A percentile compares a stretch with the other conserved stretches of the same genome.
Conservation (phyloP, 2,113 vertebrate species). For the Ailuropoda melanoleuca region DNA sequence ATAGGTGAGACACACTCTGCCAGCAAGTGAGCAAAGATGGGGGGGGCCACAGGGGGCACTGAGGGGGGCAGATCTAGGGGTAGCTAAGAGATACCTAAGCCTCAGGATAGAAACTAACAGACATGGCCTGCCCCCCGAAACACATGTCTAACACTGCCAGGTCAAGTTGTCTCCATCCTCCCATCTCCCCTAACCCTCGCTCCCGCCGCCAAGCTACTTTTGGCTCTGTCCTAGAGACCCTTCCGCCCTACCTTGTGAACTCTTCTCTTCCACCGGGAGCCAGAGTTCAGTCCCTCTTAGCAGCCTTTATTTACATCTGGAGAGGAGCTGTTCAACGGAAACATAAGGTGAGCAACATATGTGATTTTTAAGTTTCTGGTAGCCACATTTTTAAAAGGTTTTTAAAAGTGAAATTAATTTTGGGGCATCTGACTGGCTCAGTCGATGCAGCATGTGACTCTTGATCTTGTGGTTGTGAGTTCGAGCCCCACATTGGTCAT, state of each 20-base stretch:
- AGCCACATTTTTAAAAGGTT: neutral
- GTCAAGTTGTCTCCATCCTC: neutral
- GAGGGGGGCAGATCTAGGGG: neutral
- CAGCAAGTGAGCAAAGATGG: neutral
- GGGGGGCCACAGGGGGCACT: neutral
- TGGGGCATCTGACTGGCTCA: neutral
- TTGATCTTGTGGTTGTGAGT: neutral
- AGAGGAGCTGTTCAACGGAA: neutral
- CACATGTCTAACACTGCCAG: neutral
- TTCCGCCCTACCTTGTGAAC: neutral
- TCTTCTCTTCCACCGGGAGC: neutral
- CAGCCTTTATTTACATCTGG: neutral
- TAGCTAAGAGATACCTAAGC: neutral
- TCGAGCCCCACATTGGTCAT: neutral
- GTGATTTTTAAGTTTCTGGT: neutral
- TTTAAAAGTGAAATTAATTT: constrained; percentile 5
- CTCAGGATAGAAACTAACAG: neutral
- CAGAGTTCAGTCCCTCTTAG: neutral
- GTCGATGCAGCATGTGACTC: neutral
- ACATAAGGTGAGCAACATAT: neutral
- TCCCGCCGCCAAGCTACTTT: neutral
- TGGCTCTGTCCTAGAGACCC: neutral
- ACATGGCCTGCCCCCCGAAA: neutral
- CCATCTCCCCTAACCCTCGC: accelerated
- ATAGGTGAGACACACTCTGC: neutral